Evolutionary conservation across 2,888 invertebrate species (phyloP).

Genomic region (Ypsolopha scabrella): DNA sequence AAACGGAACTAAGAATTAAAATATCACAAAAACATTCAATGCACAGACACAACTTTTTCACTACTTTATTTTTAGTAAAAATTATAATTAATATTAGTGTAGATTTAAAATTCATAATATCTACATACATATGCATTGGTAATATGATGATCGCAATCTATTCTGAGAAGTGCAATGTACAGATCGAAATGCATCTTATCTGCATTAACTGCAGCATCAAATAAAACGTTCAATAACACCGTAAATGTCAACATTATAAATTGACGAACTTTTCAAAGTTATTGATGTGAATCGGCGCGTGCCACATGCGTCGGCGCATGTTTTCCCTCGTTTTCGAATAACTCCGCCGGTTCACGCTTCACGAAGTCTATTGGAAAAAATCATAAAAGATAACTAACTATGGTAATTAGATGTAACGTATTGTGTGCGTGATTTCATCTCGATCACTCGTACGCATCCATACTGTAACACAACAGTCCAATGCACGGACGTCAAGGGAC

Average conservation of each 20-base stretch:
- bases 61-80: too few species aligned
- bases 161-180: too few species aligned
- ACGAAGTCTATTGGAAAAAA: constrained; percentile 61
- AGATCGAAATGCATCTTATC: not conserved
- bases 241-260: constrained; percentile 2
- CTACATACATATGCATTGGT: too few species aligned
- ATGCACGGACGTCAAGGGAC: constrained; percentile 27
- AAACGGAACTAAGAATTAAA: too few species aligned
- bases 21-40: too few species aligned
- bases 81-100: too few species aligned
- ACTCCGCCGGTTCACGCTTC: constrained; percentile 42
- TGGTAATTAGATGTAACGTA: constrained; percentile 54
- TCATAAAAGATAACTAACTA: constrained; percentile 45
- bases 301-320: constrained; percentile 34
- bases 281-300: constrained; percentile 46
- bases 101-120: too few species aligned
- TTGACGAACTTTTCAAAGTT: constrained; percentile 49
- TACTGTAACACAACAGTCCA: constrained; percentile 25
- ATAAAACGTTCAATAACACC: not conserved
- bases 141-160: too few species aligned
- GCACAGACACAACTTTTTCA: too few species aligned
- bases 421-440: constrained; percentile 37
- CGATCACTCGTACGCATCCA: constrained; percentile 29
- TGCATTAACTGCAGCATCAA: not conserved
- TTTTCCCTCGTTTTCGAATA: constrained; percentile 46